Evolutionary conservation across 2,888 invertebrate genomes (phyloP).

Genomic region (Diarsia rubi): DNA sequence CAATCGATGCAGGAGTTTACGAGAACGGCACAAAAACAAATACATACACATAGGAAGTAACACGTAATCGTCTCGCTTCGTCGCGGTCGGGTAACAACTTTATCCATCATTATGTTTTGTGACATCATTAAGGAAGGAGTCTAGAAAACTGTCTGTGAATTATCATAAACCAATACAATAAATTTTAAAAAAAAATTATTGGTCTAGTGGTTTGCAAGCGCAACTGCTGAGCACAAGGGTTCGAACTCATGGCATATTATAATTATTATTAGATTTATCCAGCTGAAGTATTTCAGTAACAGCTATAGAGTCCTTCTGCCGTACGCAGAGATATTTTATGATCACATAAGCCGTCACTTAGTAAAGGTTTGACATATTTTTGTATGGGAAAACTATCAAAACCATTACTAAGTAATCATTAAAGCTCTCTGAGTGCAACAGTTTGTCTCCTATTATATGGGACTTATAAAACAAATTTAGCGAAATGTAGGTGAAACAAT

Average conservation of each 20-base stretch:
- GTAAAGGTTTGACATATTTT: too few relatives aligned
- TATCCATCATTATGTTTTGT: conserved; percentile 42
- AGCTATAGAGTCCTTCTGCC: not conserved
- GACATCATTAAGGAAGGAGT: conserved; percentile 45
- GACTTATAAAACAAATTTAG: too few relatives aligned
- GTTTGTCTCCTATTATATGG: too few relatives aligned
- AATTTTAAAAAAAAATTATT: too few relatives aligned
- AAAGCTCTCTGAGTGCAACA: too few relatives aligned
- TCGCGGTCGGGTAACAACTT: conserved; percentile 39
- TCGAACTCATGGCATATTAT: too few relatives aligned
- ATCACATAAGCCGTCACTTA: too few relatives aligned
- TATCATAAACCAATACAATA: not conserved
- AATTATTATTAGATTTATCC: not conserved
- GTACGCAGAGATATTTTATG: too few relatives aligned
- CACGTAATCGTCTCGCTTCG: conserved; percentile 56
- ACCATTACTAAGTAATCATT: too few relatives aligned
- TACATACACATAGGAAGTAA: conserved; percentile 56
- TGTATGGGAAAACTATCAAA: too few relatives aligned
- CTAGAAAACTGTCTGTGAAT: not conserved
- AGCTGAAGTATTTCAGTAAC: not conserved
- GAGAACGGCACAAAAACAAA: conserved; percentile 52
- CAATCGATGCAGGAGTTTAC: conserved; percentile 53
- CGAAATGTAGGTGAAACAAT: too few relatives aligned
- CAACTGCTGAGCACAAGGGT: not conserved
- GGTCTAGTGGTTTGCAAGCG: not conserved